A percentile compares a stretch with the other conserved stretches of the same genome.
Conservation (phyloP, 2,888 invertebrate genomes). For the Tiliacea citrago region DNA sequence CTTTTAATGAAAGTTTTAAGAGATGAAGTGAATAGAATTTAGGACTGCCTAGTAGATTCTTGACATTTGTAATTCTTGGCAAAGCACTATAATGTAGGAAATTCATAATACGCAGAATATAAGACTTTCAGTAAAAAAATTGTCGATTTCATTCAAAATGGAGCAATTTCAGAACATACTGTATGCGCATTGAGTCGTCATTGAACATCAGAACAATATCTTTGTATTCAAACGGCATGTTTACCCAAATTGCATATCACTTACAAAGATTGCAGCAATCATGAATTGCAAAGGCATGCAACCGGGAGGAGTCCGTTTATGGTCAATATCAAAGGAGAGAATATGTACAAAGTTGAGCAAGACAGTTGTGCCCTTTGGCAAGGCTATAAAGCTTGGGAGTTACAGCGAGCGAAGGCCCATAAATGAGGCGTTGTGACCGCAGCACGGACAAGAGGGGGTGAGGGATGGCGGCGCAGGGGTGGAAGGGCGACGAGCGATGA, state of each 20-base stretch:
- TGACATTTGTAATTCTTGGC: background rate
- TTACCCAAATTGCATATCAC: conserved; percentile 46
- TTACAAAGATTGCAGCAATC: conserved; percentile 29
- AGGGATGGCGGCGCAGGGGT: conserved; percentile 19
- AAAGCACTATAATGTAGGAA: background rate
- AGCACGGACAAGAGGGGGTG: conserved; percentile 27
- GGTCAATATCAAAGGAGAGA: conserved; percentile 29
- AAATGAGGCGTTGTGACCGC: conserved; percentile 55
- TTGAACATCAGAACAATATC: conserved; percentile 15
- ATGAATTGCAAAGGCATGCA: conserved; percentile 30
- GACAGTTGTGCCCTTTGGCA: conserved; percentile 29
- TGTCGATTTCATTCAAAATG: conserved; percentile 8
- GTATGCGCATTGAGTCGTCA: conserved; percentile 20
- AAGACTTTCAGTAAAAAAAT: too few relatives aligned
- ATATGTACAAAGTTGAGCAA: conserved; percentile 32
- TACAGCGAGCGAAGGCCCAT: conserved; percentile 39
- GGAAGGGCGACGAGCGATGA: conserved; percentile 39
- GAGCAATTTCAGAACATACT: conserved; percentile 12
- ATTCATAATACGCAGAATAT: conserved; percentile 3
- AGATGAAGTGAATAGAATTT: background rate
- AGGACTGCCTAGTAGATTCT: background rate
- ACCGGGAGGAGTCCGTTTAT: conserved; percentile 16
- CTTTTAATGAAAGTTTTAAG: background rate
- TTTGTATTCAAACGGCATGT: conserved; percentile 30
- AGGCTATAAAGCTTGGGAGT: conserved; percentile 46